Evolutionary conservation across 2,113 vertebrate species (phyloP).

Genomic region (Lamprologus lemairii): DNA sequence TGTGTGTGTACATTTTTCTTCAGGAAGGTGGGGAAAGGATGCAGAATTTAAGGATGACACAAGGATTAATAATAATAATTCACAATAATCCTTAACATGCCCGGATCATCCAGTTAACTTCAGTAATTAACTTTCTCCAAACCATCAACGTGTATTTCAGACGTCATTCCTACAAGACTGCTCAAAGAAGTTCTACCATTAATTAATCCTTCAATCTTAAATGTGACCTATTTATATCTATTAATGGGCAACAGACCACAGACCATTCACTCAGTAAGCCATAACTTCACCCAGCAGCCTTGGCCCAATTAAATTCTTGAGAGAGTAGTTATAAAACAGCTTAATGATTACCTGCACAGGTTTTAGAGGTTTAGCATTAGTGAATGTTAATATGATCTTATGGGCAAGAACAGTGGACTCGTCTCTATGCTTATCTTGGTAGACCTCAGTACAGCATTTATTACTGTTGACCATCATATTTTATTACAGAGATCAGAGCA

Average conservation of each 20-base stretch:
- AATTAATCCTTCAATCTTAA: neutral
- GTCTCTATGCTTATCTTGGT: neutral
- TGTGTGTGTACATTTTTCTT: neutral
- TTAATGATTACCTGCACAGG: neutral
- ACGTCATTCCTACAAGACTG: rapidly evolving
- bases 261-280: neutral
- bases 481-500: neutral
- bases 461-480: neutral
- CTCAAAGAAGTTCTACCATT: neutral
- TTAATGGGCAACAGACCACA: neutral
- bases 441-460: neutral
- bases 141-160: neutral
- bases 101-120: neutral
- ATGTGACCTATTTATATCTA: neutral
- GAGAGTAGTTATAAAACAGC: neutral
- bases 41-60: neutral
- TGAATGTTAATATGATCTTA: neutral
- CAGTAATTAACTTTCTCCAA: neutral
- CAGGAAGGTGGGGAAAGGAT: neutral
- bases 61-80: neutral
- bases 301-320: neutral
- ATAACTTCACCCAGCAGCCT: neutral
- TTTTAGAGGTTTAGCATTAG: neutral
- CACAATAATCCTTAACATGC: neutral
- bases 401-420: neutral